Conservation (phyloP, 2,888 invertebrate species). For the Drosophila flavopinicola region DNA sequence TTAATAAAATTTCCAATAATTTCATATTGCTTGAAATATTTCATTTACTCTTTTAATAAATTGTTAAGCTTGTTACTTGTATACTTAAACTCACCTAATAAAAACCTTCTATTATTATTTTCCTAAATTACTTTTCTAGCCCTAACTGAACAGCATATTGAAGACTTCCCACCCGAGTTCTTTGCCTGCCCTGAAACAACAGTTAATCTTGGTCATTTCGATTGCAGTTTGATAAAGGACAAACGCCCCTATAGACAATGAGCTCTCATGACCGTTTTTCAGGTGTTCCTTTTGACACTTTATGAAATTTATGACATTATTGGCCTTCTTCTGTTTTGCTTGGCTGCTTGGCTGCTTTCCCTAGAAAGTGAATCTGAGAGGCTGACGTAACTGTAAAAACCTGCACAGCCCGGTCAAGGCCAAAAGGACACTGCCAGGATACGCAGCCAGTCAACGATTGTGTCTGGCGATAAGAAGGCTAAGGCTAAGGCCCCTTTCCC, state of each 20-base stretch:
- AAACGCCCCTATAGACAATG: conserved; percentile 44
- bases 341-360: conserved; percentile 54
- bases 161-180: not conserved
- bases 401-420: conserved; percentile 36
- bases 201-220: conserved; percentile 30
- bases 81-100: too few relatives aligned
- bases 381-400: conserved; percentile 65
- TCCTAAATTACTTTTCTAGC: not conserved
- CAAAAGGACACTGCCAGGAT: conserved; percentile 35
- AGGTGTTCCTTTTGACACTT: conserved; percentile 80
- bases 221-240: conserved; percentile 32
- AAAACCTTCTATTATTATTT: too few relatives aligned
- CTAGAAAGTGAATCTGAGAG: conserved; percentile 55
- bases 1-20: too few relatives aligned
- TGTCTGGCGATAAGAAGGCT: conserved; percentile 60
- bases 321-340: conserved; percentile 54
- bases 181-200: not conserved
- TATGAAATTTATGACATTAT: conserved; percentile 82
- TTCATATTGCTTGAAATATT: too few relatives aligned
- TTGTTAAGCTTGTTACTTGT: too few relatives aligned
- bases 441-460: conserved; percentile 30
- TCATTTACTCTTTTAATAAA: too few relatives aligned
- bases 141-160: not conserved
- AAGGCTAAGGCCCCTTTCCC: not conserved
- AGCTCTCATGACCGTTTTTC: conserved; percentile 31